Percentiles rank a stretch among this genome's conserved stretches.
Conservation (phyloP, 2,888 invertebrate genomes). For the Drymonia ruficornis region DNA sequence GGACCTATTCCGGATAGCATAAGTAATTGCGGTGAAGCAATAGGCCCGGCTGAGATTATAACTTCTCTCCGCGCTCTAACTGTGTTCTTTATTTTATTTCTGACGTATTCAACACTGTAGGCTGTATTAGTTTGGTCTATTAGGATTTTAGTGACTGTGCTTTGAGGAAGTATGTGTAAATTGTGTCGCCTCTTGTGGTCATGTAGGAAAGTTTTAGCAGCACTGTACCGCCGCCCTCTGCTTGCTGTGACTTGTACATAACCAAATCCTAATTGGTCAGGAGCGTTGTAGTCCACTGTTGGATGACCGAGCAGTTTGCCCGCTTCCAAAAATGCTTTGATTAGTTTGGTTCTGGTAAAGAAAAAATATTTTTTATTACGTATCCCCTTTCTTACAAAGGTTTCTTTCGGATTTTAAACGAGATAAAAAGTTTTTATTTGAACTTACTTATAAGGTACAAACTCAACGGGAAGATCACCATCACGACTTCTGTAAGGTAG, state of each 20-base stretch:
- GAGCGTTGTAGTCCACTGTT: slow-evolving; percentile 88
- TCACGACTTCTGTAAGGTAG: slow-evolving; percentile 83
- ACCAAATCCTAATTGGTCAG: slow-evolving; percentile 86
- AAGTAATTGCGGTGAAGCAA: slow-evolving; percentile 95
- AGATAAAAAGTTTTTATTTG: too few relatives aligned
- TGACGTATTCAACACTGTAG: slow-evolving; percentile 87
- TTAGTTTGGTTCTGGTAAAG: slow-evolving; percentile 66
- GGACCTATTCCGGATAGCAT: slow-evolving; percentile 93
- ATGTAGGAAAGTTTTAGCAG: slow-evolving; percentile 87
- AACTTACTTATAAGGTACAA: slow-evolving; percentile 79
- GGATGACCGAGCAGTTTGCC: slow-evolving; percentile 87
- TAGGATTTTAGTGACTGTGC: slow-evolving; percentile 87
- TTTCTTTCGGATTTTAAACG: too few relatives aligned
- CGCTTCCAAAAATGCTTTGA: slow-evolving; percentile 84
- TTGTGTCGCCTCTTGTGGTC: slow-evolving; percentile 86
- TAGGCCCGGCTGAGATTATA: slow-evolving; percentile 93
- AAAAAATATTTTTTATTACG: neutral
- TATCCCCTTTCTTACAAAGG: too few relatives aligned
- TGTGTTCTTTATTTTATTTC: slow-evolving; percentile 72
- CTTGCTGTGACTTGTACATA: slow-evolving; percentile 86
- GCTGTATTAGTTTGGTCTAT: slow-evolving; percentile 87
- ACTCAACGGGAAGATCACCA: slow-evolving; percentile 86
- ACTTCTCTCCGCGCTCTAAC: slow-evolving; percentile 90
- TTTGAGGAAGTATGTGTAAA: slow-evolving; percentile 87
- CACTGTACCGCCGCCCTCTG: slow-evolving; percentile 87